Conservation (phyloP, 2,888 invertebrate genomes). For the Lagria hirta region DNA sequence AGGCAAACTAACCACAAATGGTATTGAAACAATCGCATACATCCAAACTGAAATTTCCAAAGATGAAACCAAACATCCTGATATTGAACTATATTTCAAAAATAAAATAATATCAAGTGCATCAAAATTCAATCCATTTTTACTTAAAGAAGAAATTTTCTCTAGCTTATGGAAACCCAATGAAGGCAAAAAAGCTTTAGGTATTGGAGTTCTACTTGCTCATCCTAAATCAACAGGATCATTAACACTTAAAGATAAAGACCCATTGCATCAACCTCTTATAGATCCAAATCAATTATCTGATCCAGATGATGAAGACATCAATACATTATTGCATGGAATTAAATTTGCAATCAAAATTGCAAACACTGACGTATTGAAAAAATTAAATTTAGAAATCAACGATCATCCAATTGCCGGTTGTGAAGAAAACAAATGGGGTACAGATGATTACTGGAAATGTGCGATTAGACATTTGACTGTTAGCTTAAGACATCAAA, state of each 20-base stretch:
- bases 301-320: constrained; percentile 61
- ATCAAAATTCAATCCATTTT: constrained; percentile 25
- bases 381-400: constrained; percentile 56
- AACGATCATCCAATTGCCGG: constrained; percentile 50
- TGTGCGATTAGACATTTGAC: constrained; percentile 59
- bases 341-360: constrained; percentile 61
- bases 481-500: constrained; percentile 42
- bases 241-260: constrained; percentile 66
- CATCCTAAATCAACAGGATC: constrained; percentile 74
- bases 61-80: constrained; percentile 42
- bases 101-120: constrained; percentile 65
- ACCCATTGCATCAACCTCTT: constrained; percentile 75
- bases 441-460: constrained; percentile 70
- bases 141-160: constrained; percentile 50
- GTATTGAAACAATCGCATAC: constrained; percentile 42
- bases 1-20: constrained; percentile 42
- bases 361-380: constrained; percentile 61
- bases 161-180: constrained; percentile 59
- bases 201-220: constrained; percentile 68
- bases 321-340: constrained; percentile 60
- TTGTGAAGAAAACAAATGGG: constrained; percentile 57
- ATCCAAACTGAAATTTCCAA: constrained; percentile 46
- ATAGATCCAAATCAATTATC: constrained; percentile 80
- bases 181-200: constrained; percentile 51
- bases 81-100: constrained; percentile 43